Percentiles rank a stretch among this genome's conserved stretches.
phyloP scores from a whole-genome alignment of 1,140 invertebrate species.

The Coboldia fuscipes region DNA sequence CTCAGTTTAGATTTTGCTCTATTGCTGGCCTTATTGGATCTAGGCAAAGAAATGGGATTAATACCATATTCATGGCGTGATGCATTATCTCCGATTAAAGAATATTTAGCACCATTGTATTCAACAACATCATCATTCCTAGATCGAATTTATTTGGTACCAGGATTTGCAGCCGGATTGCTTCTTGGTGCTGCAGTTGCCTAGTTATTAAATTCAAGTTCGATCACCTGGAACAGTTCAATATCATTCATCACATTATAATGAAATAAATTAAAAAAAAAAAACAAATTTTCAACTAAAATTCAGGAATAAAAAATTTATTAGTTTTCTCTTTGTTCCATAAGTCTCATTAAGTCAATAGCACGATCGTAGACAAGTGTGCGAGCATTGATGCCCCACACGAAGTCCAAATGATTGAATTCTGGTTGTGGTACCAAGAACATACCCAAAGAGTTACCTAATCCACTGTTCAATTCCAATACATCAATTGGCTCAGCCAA shows the following conservation, averaged over 20 bases:
- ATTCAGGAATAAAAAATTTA: neutral
- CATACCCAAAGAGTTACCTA: constrained; percentile 23
- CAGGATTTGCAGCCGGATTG: too few relatives aligned
- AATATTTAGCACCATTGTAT: too few relatives aligned
- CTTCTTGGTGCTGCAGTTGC: neutral
- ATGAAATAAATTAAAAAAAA: constrained; percentile 1
- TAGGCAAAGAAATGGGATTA: too few relatives aligned
- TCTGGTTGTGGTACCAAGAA: constrained; percentile 19
- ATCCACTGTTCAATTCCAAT: constrained; percentile 13
- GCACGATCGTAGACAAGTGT: constrained; percentile 21
- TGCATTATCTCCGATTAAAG: too few relatives aligned
- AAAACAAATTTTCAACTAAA: neutral
- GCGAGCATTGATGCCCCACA: constrained; percentile 26
- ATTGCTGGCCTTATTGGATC: too few relatives aligned
- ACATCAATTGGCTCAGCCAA: constrained; percentile 27
- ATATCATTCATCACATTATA: constrained; percentile 4
- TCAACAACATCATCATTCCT: too few relatives aligned
- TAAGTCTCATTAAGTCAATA: constrained; percentile 17
- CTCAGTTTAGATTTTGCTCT: too few relatives aligned
- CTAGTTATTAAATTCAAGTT: constrained; percentile 7
- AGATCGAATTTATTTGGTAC: too few relatives aligned
- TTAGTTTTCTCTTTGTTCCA: constrained; percentile 6
- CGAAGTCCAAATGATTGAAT: constrained; percentile 34
- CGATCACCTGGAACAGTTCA: constrained; percentile 5
- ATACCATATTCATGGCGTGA: too few relatives aligned